Evolutionary conservation across 2,797 vertebrate species (phyloP).

Genomic region (Alosa sapidissima): DNA sequence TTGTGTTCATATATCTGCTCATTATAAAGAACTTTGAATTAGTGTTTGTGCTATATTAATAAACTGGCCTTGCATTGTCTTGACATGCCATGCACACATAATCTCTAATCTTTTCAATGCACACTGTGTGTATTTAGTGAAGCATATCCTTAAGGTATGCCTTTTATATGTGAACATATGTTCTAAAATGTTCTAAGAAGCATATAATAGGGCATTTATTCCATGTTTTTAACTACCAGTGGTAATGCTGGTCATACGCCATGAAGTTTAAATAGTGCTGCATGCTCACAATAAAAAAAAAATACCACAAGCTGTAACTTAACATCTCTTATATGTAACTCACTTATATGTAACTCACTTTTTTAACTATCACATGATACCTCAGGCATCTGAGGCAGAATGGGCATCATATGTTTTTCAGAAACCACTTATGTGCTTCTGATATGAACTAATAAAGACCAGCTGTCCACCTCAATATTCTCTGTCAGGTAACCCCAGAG

Average conservation of each 20-base stretch:
- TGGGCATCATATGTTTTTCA: neutral
- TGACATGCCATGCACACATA: neutral
- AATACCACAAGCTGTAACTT: neutral
- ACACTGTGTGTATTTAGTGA: neutral
- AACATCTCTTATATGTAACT: neutral
- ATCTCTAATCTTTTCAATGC: neutral
- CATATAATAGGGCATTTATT: neutral
- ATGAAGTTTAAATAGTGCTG: neutral
- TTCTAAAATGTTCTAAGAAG: neutral
- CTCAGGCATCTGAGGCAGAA: neutral
- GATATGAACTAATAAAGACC: neutral
- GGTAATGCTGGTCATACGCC: neutral
- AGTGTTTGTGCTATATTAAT: neutral
- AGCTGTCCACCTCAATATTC: neutral
- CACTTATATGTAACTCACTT: neutral
- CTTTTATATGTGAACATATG: neutral
- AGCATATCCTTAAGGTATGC: neutral
- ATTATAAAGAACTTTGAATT: too few relatives aligned
- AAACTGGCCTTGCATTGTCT: neutral
- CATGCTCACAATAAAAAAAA: neutral
- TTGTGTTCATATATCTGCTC: too few relatives aligned
- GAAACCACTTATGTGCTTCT: neutral
- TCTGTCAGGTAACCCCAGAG: neutral
- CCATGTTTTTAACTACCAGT: neutral
- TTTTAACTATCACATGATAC: neutral